Conservation (phyloP, 1,140 invertebrate genomes). For the Anthonomus grandis region DNA sequence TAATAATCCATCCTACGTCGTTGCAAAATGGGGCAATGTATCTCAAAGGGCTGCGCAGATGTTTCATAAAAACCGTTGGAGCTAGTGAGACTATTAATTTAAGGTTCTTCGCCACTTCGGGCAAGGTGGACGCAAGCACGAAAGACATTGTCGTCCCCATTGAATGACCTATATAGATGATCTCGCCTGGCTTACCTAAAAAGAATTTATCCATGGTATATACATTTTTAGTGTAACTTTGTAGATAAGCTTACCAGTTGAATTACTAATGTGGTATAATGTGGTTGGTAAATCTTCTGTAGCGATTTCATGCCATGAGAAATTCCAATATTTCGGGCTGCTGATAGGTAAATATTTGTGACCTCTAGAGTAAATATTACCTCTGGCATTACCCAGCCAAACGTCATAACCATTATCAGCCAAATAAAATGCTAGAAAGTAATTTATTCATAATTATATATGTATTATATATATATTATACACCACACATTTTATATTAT, state of each 20-base stretch:
- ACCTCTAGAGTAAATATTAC: constrained; percentile 59
- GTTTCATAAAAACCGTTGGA: constrained; percentile 68
- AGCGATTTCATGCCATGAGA: constrained; percentile 64
- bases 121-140: constrained; percentile 52
- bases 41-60: constrained; percentile 66
- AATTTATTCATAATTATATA: too few relatives aligned
- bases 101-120: constrained; percentile 56
- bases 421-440: constrained; percentile 61
- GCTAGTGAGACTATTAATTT: constrained; percentile 65
- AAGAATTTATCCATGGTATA: not conserved
- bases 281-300: constrained; percentile 65
- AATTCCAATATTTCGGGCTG: constrained; percentile 67
- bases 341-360: constrained; percentile 49
- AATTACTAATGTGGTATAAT: constrained; percentile 56
- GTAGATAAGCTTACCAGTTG: constrained; percentile 24
- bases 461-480: too few relatives aligned
- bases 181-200: constrained; percentile 39
- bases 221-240: not conserved
- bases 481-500: too few relatives aligned
- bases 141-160: constrained; percentile 60
- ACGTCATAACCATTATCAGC: constrained; percentile 75
- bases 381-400: constrained; percentile 69
- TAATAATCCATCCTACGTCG: constrained; percentile 55
- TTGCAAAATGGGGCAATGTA: constrained; percentile 57
- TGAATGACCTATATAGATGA: constrained; percentile 66